Evolutionary conservation across 2,113 vertebrate species (phyloP).

Genomic region (Rhodinocichla rosea): DNA sequence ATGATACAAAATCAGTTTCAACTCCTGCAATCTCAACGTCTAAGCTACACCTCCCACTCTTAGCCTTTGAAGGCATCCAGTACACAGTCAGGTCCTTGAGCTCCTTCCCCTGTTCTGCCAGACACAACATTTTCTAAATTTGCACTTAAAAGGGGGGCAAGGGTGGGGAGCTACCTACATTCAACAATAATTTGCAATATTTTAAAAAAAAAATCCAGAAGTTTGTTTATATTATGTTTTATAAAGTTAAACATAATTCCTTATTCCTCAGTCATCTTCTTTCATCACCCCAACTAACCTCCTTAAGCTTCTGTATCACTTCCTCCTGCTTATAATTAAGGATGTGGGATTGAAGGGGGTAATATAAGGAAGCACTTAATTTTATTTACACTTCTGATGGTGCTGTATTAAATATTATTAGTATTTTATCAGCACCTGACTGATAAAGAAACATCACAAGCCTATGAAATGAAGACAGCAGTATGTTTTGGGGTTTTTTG

Average conservation of each 20-base stretch:
- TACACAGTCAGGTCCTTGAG: neutral
- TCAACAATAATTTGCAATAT: neutral
- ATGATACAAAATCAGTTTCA: neutral
- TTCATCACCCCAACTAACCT: neutral
- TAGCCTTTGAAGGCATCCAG: neutral
- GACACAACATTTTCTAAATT: neutral
- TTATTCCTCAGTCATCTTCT: neutral
- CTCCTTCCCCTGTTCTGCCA: neutral
- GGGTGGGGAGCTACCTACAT: neutral
- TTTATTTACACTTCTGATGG: neutral
- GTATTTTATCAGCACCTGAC: neutral
- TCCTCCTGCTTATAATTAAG: neutral
- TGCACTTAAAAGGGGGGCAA: neutral
- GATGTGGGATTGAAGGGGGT: neutral
- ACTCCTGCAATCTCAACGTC: neutral
- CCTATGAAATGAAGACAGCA: neutral
- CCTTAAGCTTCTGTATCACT: neutral
- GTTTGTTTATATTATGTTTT: neutral
- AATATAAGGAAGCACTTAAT: neutral
- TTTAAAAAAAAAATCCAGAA: neutral
- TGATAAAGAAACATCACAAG: neutral
- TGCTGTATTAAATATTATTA: neutral
- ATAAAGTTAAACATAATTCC: neutral
- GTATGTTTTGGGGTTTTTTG: rapidly evolving
- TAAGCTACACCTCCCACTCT: neutral